These are phyloP conservation scores for Perdita meconis DNA, from an alignment of 2,888 invertebrate genomes.

Conservation along the genomic window DNA sequence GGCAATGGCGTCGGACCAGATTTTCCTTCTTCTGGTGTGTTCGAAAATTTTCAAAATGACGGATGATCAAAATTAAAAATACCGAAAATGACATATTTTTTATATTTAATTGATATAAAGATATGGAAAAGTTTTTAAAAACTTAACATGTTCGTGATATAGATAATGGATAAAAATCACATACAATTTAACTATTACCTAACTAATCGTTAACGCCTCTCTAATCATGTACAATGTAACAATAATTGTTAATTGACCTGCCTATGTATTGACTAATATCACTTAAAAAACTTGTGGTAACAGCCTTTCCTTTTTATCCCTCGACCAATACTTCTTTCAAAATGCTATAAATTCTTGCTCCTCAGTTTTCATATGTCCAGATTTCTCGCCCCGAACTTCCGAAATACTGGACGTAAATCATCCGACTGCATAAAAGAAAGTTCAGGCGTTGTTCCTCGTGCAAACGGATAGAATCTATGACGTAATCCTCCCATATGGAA, in stretches of 20 bases:
- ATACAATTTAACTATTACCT: no score
- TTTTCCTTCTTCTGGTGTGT: no score
- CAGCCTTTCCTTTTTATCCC: background rate
- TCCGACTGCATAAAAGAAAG: conserved; percentile 14
- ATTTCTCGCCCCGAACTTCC: conserved; percentile 36
- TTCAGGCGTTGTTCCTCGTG: background rate
- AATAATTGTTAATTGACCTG: background rate
- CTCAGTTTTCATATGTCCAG: background rate
- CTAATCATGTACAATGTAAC: no score
- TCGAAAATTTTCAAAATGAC: no score
- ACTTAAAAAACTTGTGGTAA: conserved; percentile 6
- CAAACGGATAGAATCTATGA: background rate
- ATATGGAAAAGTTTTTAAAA: no score
- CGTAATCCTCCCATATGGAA: background rate
- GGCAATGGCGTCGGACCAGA: no score
- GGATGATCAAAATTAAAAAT: no score
- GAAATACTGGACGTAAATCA: conserved; percentile 35
- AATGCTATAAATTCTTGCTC: background rate
- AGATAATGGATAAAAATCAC: no score
- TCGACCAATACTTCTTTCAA: background rate
- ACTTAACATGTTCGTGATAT: no score
- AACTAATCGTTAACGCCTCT: no score
- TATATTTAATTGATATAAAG: no score
- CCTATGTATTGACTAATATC: background rate
- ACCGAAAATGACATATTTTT: no score